These are phyloP conservation scores for Lingula anatina DNA, from an alignment of 2,888 invertebrate species.

Conservation along the genomic window DNA sequence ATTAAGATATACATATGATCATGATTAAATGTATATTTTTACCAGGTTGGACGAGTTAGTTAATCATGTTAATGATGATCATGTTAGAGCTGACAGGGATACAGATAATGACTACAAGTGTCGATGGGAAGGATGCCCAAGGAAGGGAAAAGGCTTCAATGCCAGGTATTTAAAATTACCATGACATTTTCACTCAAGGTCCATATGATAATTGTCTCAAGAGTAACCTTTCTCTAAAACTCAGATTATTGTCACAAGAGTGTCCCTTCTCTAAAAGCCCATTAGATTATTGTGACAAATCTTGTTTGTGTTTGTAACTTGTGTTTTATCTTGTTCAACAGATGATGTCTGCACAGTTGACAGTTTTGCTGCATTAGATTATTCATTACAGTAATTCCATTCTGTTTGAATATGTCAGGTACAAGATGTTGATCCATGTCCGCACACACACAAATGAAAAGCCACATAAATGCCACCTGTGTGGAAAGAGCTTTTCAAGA, in stretches of 20 bases:
- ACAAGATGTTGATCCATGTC: constrained; percentile 91
- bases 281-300: neutral
- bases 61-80: constrained; percentile 44
- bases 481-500: constrained; percentile 84
- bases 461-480: constrained; percentile 80
- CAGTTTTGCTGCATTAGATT: neutral
- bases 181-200: too few relatives aligned
- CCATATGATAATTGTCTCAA: too few relatives aligned
- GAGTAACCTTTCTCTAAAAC: too few relatives aligned
- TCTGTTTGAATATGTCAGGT: constrained; percentile 63
- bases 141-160: constrained; percentile 82
- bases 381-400: neutral
- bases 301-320: too few relatives aligned
- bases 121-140: constrained; percentile 78
- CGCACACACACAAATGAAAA: constrained; percentile 92
- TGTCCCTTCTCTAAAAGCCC: neutral
- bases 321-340: too few relatives aligned
- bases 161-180: too few relatives aligned
- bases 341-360: too few relatives aligned
- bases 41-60: constrained; percentile 31
- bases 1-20: neutral
- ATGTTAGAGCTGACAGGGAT: constrained; percentile 36
- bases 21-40: constrained; percentile 17
- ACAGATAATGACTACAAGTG: constrained; percentile 57
- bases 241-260: neutral